Evolutionary conservation across 2,797 vertebrate genomes (phyloP).

Genomic region (Ispidina picta): DNA sequence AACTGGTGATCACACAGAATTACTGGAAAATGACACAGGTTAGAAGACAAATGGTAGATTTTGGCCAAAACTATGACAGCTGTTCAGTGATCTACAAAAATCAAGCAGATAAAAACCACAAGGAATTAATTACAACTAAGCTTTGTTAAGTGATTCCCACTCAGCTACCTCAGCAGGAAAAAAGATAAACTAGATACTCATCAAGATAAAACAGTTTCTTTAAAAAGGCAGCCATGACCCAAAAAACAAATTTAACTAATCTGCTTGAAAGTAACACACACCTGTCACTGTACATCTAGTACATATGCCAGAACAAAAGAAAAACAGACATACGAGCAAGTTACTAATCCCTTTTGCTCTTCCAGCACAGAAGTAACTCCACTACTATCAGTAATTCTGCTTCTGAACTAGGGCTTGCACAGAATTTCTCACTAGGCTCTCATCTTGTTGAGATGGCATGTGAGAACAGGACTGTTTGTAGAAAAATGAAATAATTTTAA

Average conservation of each 20-base stretch:
- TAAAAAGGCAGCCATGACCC: neutral
- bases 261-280: neutral
- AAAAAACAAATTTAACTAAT: neutral
- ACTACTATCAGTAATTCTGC: neutral
- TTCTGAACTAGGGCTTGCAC: neutral
- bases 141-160: neutral
- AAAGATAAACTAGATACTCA: neutral
- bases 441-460: neutral
- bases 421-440: neutral
- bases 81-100: neutral
- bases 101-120: neutral
- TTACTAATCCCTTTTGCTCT: neutral
- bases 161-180: neutral
- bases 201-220: neutral
- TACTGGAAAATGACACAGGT: neutral
- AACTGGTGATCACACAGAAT: neutral
- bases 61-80: neutral
- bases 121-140: neutral
- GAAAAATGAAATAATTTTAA: neutral
- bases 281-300: neutral
- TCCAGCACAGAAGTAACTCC: neutral
- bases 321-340: accelerated
- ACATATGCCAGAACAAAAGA: neutral
- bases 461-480: neutral
- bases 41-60: neutral